A percentile compares a stretch with the other conserved stretches of the same genome.
These are phyloP conservation scores for Amniataba percoides DNA, from an alignment of 2,797 vertebrate species.

Conservation along the genomic window DNA sequence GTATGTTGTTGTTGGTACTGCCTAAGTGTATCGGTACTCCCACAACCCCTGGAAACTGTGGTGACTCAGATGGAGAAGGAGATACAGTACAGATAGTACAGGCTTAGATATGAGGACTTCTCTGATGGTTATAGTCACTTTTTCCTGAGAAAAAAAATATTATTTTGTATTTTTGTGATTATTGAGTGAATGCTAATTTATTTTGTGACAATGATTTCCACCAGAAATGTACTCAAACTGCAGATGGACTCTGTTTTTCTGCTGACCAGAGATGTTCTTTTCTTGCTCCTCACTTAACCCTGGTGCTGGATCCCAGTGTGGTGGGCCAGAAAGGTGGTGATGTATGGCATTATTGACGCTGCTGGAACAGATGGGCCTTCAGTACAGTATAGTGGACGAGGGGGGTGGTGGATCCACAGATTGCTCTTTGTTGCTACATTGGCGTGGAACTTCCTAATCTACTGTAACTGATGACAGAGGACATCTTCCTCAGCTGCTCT, in stretches of 20 bases:
- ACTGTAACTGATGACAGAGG: constrained; percentile 77
- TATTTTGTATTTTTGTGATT: not conserved
- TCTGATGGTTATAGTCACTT: not conserved
- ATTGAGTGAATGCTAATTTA: constrained; percentile 1
- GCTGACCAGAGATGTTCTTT: constrained; percentile 24
- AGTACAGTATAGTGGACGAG: constrained; percentile 48
- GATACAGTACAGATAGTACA: not conserved
- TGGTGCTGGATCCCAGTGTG: constrained; percentile 29
- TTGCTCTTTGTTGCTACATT: constrained; percentile 73
- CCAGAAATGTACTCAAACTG: constrained; percentile 1
- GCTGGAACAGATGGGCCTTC: constrained; percentile 71
- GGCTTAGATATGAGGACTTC: not conserved
- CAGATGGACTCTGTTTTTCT: constrained; percentile 25
- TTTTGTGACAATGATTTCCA: not conserved
- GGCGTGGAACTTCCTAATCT: constrained; percentile 73
- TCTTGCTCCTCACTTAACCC: constrained; percentile 34
- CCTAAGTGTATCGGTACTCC: not conserved
- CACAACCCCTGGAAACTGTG: not conserved
- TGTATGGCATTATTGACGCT: constrained; percentile 47
- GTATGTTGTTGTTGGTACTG: not conserved
- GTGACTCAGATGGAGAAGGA: not conserved
- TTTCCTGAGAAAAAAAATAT: not conserved
- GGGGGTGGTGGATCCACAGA: constrained; percentile 59
- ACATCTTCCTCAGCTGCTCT: constrained; percentile 72
- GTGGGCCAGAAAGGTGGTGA: constrained; percentile 41